phyloP scores from a whole-genome alignment of 2,113 vertebrate species.

The Sapajus apella region DNA sequence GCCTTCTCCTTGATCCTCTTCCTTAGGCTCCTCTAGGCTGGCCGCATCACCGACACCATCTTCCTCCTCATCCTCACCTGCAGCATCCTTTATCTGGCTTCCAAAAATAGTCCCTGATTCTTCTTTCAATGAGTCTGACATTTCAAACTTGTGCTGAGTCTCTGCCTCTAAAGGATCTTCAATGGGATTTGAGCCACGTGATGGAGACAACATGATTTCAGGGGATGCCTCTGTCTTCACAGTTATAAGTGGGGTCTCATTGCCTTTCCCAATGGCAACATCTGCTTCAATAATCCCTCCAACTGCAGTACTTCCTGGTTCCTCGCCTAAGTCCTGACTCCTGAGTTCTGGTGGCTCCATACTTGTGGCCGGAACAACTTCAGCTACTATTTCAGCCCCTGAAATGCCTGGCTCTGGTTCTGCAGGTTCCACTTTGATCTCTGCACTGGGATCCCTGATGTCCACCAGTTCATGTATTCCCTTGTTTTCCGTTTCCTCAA shows the following conservation, averaged over 20 bases:
- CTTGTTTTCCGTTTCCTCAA: conserved; percentile 86
- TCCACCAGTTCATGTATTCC: conserved; percentile 84
- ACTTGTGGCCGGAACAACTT: conserved; percentile 61
- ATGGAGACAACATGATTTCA: conserved; percentile 86
- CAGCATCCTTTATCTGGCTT: conserved; percentile 94
- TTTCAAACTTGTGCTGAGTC: conserved; percentile 88
- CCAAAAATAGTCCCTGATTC: conserved; percentile 93
- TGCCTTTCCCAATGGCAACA: conserved; percentile 76
- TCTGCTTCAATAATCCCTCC: conserved; percentile 82
- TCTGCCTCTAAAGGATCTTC: conserved; percentile 88
- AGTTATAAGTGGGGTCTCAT: conserved; percentile 77
- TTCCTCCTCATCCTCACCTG: conserved; percentile 95
- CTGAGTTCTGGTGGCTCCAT: conserved; percentile 83
- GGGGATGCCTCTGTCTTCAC: conserved; percentile 87
- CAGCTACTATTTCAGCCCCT: conserved; percentile 77
- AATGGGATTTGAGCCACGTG: conserved; percentile 86
- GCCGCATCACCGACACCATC: conserved; percentile 95
- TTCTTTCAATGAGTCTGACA: conserved; percentile 92
- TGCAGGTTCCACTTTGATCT: conserved; percentile 85
- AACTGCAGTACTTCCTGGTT: conserved; percentile 72
- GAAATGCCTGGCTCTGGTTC: conserved; percentile 84
- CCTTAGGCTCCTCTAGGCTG: conserved; percentile 95
- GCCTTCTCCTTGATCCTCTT: conserved; percentile 92
- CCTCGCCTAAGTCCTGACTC: conserved; percentile 83
- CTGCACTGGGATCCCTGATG: conserved; percentile 82